Evolutionary conservation across 2,797 vertebrate species (phyloP), one percentile per base, ranked within the genome.

Genomic region (Hipposideros larvatus): DNA sequence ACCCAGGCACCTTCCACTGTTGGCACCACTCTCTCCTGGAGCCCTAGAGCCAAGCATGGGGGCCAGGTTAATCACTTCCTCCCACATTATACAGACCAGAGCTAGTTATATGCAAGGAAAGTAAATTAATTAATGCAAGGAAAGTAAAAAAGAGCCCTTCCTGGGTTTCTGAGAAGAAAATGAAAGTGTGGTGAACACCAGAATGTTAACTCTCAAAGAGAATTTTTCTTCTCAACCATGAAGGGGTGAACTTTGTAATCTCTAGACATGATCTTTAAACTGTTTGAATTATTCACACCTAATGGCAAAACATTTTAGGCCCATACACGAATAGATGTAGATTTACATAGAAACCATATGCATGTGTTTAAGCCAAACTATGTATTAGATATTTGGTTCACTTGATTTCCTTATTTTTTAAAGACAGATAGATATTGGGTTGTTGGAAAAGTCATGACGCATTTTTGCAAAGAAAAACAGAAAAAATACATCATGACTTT

Each of bases 361-460:
- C 8, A 46, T 43, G 43, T 5, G n/a, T 68, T 75, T 55, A 65
- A 78, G 21, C 59, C 41, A 74, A 26, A 41, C 11, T 51, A 68
- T 1, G 21, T 70, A 75, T 68, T 74, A 68, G 28, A 77, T 87
- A 82, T 51, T 92, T 66, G 19, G 7, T 80, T 90, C 71, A 37
- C 34, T 89, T 85, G 28, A 74, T 71, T 90, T 70, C 22, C 85
- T 90, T 79, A 22, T 53, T 43, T 78, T 94, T 79, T 83, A 68
- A 53, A 53, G 51, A 18, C 16, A 53, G 51, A 53, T 51, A 51
- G 37, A 37, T 37, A 37, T 37, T 37, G 37, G 37, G 37, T 37
- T 37, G 37, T 37, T 37, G 37, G 37, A 37, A 37, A 37, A 37
- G 37, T 37, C 37, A 3, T 37, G 37, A 37, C 37, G 37, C 37